Base-by-base conservation (phyloP, 2,888 invertebrate species). In the Noctuana brunneofusca region DNA sequence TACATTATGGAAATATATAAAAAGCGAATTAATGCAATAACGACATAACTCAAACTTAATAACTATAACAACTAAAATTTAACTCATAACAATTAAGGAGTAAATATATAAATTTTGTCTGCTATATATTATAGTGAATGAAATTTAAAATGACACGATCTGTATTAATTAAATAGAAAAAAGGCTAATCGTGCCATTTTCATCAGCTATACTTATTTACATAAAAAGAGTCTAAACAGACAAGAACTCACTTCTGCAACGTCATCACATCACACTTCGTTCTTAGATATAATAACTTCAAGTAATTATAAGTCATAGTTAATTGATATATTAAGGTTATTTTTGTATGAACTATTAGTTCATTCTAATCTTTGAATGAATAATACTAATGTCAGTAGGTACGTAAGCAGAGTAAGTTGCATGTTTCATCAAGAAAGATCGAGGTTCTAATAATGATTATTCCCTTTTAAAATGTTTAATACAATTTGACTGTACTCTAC, bases 291-390 rank as follows among this genome's bases (percentile, higher is more conserved):
- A 11, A 14, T 38, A 55, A 16, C n/a, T 27, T 14, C 14, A 35
- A 22, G 12, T 16, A 49, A 3, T n/a, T 14, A 38, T 22, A 50
- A 27, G 24, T 22, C 20, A 22, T 32, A 56, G 30, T 56, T 32
- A 43, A 27, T 32, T 5, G 3, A 56, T 48, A n/a, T n/a, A 43
- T 11, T 32, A 48, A 48, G 48, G 58, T 58, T 58, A 58, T 58
- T 58, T 58, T 58, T 58, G 58, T 58, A 58, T 58, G 49, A 18
- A 22, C 32, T 16, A 38, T n/a, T n/a, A n/a, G n/a, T n/a, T n/a
- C n/a, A n/a, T n/a, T n/a, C 16, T 22, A 32, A 24, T 55, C 32
- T 14, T 24, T 55, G 35, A 22, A 27, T 24, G 14, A 20, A 27
- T 8, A 8, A 8, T 8, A 8, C 27, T 5, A 3, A 27, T 5